Conservation (phyloP, 2,888 invertebrate genomes). For the Isoperla grammatica region DNA sequence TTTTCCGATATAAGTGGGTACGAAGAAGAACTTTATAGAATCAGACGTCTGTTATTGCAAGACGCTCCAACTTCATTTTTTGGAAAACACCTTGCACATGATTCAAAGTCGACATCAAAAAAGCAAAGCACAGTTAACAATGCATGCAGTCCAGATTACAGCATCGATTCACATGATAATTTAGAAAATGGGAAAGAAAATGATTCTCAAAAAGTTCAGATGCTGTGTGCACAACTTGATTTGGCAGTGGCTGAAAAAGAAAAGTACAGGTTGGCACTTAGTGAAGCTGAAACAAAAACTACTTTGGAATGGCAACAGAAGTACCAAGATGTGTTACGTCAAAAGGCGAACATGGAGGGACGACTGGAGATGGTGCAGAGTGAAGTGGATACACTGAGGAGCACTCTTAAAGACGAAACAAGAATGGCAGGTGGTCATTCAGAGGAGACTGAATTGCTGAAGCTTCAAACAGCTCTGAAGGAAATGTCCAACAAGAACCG, state of each 20-base stretch:
- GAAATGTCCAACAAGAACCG: slow-evolving; percentile 9
- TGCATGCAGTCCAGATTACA: not conserved
- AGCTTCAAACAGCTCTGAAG: not conserved
- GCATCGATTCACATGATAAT: not conserved
- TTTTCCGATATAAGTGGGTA: slow-evolving; percentile 30
- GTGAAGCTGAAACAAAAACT: slow-evolving; percentile 12
- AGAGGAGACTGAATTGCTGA: slow-evolving; percentile 5
- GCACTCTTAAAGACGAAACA: not conserved
- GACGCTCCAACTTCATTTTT: slow-evolving; percentile 18
- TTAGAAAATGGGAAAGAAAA: slow-evolving; percentile 8
- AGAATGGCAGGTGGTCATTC: not conserved
- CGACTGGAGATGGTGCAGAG: slow-evolving; percentile 21
- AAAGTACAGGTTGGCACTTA: slow-evolving; percentile 19
- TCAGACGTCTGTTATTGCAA: slow-evolving; percentile 25
- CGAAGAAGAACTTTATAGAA: slow-evolving; percentile 31
- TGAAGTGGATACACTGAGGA: slow-evolving; percentile 20
- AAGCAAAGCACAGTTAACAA: not conserved
- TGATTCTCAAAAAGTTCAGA: slow-evolving; percentile 8
- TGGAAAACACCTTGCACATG: not conserved
- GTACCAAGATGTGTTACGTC: slow-evolving; percentile 23
- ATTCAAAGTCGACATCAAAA: not conserved
- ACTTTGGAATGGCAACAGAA: slow-evolving; percentile 26
- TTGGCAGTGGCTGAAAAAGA: slow-evolving; percentile 22
- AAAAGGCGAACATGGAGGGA: slow-evolving; percentile 27
- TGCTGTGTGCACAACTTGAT: slow-evolving; percentile 18